Evolutionary conservation across 2,888 invertebrate genomes (phyloP).

Genomic region (Smittia sp.): DNA sequence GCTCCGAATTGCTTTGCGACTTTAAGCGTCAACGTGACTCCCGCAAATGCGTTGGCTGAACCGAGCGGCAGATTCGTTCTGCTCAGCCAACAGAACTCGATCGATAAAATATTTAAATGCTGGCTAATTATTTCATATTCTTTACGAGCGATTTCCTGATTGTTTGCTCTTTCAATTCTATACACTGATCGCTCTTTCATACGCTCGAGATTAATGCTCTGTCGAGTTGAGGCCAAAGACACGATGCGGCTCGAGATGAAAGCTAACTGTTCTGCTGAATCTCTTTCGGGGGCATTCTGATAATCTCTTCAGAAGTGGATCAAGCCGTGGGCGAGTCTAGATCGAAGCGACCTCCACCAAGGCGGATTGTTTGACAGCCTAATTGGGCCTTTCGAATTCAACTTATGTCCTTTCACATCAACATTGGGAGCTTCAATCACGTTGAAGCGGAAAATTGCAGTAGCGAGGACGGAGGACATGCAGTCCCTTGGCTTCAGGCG

Average conservation of each 20-base stretch:
- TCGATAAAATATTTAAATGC: not conserved
- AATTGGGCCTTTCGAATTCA: not conserved
- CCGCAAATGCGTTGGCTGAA: no score
- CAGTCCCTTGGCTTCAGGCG: not conserved
- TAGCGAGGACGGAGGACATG: not conserved
- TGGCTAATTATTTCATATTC: constrained; percentile 11
- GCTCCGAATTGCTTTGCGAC: no score
- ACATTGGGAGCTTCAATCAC: not conserved
- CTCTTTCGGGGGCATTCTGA: no score
- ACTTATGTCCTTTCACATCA: not conserved
- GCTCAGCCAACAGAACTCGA: no score
- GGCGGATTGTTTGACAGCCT: not conserved
- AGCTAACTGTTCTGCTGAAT: not conserved
- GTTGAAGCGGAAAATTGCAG: not conserved
- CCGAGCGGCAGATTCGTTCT: no score
- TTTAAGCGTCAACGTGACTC: no score
- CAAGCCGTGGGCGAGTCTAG: no score
- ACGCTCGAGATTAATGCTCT: not conserved
- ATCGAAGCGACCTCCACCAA: not conserved
- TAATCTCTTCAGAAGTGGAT: no score
- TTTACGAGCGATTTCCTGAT: constrained; percentile 29
- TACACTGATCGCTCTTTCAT: not conserved
- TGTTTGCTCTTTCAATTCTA: constrained; percentile 14
- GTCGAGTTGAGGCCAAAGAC: constrained; percentile 13
- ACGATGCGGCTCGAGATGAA: not conserved